Evolutionary conservation across 1,140 invertebrate species (phyloP), one percentile per base, ranked within the genome.

Genomic region (Amphibalanus amphitrite): DNA sequence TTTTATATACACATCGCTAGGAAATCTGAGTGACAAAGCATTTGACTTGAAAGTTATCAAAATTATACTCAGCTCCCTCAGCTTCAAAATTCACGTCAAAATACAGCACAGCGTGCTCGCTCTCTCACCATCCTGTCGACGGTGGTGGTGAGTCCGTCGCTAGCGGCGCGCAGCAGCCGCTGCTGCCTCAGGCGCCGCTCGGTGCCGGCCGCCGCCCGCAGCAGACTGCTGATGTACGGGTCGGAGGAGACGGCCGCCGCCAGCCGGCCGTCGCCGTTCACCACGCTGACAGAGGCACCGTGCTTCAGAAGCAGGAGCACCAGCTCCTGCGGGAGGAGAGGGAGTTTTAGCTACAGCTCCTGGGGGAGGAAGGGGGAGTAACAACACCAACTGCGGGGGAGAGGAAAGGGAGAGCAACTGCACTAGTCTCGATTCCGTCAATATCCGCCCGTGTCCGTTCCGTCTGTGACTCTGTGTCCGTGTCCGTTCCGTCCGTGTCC

Each of bases 251-350:
- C 79, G 74, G 86, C 82, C 69, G 80, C 80, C 0, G 87, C 80
- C 1, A 81, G 83, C 65, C 83, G 81, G 15, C 86, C 86, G 74
- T 87, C 85, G 23, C 84, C 83, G 75, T 88, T 88, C 76, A 85
- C 82, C 47, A 85, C 79, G 67, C 75, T 77, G 20, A 83, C 79
- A 75, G 82, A 78, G 59, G 83, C 83, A 72, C 79, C 77, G 75
- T 81, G 76, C 69, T 79, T 73, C 28, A 84, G 71, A 70, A 84
- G 76, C 4, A 82, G 69, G 3, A 78, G 76, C 8, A 84, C 82
- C 33, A 83, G 75, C 69, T 82, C 79, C 82, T 83, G 73, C 20
- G n/a, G n/a, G n/a, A n/a, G n/a, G n/a, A n/a, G n/a, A n/a, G n/a
- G n/a, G n/a, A n/a, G n/a, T n/a, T n/a, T n/a, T n/a, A n/a, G n/a